Conservation (phyloP, 1,140 invertebrate species). For the Saxidomus purpurata region DNA sequence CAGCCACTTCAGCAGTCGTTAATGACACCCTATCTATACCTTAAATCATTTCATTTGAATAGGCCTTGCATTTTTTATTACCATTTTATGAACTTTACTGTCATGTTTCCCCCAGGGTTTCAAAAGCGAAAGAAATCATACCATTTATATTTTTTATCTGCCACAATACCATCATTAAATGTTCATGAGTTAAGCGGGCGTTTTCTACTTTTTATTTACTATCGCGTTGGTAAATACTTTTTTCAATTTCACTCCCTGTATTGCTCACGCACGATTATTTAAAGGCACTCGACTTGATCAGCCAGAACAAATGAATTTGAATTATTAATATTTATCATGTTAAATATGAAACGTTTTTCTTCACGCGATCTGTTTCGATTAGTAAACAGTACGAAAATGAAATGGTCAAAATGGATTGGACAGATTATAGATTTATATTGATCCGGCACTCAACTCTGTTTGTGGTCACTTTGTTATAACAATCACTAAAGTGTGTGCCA, state of each 20-base stretch:
- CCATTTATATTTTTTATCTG: neutral
- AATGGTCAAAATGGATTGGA: neutral
- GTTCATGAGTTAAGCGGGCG: neutral
- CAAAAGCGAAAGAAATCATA: neutral
- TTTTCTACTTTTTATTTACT: neutral
- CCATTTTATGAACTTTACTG: neutral
- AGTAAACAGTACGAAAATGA: neutral
- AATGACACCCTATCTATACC: neutral
- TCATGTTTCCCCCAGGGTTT: conserved; percentile 18
- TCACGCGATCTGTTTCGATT: neutral
- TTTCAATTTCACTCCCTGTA: too few species aligned
- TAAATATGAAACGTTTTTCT: conserved; percentile 4
- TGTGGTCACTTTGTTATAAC: neutral
- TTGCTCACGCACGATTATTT: too few species aligned
- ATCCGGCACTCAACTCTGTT: conserved; percentile 1
- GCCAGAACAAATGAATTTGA: too few species aligned
- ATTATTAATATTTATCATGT: too few species aligned
- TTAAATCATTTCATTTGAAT: conserved; percentile 15
- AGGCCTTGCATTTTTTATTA: neutral
- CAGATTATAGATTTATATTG: neutral
- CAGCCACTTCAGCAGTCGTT: neutral
- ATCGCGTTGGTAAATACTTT: neutral
- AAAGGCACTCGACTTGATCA: too few species aligned
- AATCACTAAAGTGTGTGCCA: neutral
- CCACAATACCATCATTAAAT: neutral